Conservation (phyloP, 2,888 invertebrate species). For the Neocrepidodera transversa region DNA sequence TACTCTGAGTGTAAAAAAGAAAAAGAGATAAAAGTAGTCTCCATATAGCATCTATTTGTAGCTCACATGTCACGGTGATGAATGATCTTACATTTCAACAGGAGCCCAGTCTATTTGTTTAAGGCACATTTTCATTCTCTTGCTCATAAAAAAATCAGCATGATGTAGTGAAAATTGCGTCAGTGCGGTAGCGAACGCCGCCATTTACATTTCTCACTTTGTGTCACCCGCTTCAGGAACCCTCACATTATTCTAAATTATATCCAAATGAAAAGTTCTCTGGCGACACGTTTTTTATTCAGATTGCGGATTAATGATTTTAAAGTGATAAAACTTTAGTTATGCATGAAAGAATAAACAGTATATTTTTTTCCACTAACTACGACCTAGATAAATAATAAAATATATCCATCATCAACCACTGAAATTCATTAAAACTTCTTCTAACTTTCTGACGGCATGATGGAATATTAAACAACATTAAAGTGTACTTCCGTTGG, state of each 20-base stretch:
- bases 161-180: constrained; percentile 29
- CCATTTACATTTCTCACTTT: constrained; percentile 18
- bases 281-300: neutral
- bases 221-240: constrained; percentile 3
- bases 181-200: constrained; percentile 3
- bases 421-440: no score
- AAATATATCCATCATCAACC: no score
- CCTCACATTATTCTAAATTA: constrained; percentile 14
- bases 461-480: no score
- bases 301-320: neutral
- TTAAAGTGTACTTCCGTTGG: no score
- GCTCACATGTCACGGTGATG: constrained; percentile 16
- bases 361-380: no score
- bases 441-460: no score
- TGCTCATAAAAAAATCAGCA: constrained; percentile 24
- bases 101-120: constrained; percentile 27
- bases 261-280: constrained; percentile 11
- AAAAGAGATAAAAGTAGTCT: constrained; percentile 2
- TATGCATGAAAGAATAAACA: no score
- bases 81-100: constrained; percentile 18
- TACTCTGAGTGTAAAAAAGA: neutral
- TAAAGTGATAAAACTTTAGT: no score
- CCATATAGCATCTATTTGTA: neutral
- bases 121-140: constrained; percentile 26
- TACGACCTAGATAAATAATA: no score